A percentile compares a stretch with the other conserved stretches of the same genome.
These are phyloP conservation scores for Coreius guichenoti DNA, from an alignment of 2,797 vertebrate genomes.

Conservation along the genomic window DNA sequence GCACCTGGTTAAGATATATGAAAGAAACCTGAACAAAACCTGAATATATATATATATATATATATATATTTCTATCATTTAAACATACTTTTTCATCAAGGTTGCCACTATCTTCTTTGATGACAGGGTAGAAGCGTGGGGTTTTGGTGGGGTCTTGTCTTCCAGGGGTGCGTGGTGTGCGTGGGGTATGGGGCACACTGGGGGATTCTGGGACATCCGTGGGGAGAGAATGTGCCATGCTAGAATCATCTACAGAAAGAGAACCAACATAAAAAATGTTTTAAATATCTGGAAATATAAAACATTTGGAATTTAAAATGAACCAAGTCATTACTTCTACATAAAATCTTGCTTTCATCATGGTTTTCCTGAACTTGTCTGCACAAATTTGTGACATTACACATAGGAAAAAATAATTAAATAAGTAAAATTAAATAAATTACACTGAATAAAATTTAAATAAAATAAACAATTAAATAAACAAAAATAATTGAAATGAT, in stretches of 20 bases:
- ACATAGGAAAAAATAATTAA: background rate
- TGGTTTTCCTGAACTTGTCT: background rate
- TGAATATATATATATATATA: too few relatives aligned
- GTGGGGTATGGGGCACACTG: slow-evolving; percentile 72
- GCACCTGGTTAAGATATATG: background rate
- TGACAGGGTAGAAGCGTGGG: slow-evolving; percentile 92
- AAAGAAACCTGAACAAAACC: too few relatives aligned
- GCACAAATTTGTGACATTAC: background rate
- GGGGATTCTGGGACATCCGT: slow-evolving; percentile 83
- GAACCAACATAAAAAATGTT: slow-evolving; percentile 5
- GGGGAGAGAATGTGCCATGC: slow-evolving; percentile 79
- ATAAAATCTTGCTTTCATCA: background rate
- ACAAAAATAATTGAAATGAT: too few relatives aligned
- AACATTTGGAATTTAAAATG: background rate
- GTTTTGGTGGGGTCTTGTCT: slow-evolving; percentile 89
- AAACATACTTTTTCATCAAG: slow-evolving; percentile 83
- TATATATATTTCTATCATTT: too few relatives aligned
- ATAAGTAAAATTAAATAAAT: background rate
- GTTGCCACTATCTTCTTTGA: slow-evolving; percentile 84
- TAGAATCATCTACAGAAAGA: slow-evolving; percentile 67
- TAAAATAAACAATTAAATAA: background rate
- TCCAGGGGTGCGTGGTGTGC: slow-evolving; percentile 83
- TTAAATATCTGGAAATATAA: background rate
- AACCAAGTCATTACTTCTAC: background rate
- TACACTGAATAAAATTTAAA: background rate